These are phyloP conservation scores for Vanessa cardui DNA, from an alignment of 2,888 invertebrate species.

Conservation along the genomic window DNA sequence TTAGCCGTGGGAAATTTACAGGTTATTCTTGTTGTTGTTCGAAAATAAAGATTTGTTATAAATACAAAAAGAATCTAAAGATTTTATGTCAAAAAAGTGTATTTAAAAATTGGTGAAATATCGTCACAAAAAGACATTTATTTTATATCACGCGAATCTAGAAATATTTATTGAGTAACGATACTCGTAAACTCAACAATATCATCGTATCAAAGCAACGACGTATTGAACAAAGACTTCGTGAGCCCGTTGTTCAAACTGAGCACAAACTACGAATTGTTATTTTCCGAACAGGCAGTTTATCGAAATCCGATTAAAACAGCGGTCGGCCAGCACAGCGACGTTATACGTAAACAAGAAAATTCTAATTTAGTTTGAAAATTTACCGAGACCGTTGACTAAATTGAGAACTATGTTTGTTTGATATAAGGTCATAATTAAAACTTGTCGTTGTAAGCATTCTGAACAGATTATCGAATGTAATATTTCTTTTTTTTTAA, in stretches of 20 bases:
- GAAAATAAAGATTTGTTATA: too few relatives aligned
- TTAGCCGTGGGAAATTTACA: too few relatives aligned
- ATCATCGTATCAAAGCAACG: slow-evolving; percentile 13
- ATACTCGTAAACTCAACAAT: not conserved
- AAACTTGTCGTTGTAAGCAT: not conserved
- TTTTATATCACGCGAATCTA: not conserved
- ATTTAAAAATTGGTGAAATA: too few relatives aligned
- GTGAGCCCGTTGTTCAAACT: slow-evolving; percentile 18
- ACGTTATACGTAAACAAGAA: slow-evolving; percentile 23
- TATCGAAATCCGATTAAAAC: slow-evolving; percentile 31
- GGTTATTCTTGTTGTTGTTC: too few relatives aligned
- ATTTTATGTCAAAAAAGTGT: too few relatives aligned
- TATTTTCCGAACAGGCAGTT: slow-evolving; percentile 23
- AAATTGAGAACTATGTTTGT: not conserved
- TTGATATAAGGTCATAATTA: slow-evolving; percentile 1
- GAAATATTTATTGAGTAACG: not conserved
- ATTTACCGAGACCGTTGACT: slow-evolving; percentile 3
- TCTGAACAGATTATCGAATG: not conserved
- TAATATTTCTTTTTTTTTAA: not conserved
- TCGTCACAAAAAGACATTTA: too few relatives aligned
- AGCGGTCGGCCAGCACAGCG: slow-evolving; percentile 21
- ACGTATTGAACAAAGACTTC: slow-evolving; percentile 17
- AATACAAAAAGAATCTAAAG: too few relatives aligned
- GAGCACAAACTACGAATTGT: slow-evolving; percentile 24
- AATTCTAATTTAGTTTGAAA: slow-evolving; percentile 22